Evolutionary conservation across 2,113 vertebrate species (phyloP).

Genomic region (Penelope pileata): DNA sequence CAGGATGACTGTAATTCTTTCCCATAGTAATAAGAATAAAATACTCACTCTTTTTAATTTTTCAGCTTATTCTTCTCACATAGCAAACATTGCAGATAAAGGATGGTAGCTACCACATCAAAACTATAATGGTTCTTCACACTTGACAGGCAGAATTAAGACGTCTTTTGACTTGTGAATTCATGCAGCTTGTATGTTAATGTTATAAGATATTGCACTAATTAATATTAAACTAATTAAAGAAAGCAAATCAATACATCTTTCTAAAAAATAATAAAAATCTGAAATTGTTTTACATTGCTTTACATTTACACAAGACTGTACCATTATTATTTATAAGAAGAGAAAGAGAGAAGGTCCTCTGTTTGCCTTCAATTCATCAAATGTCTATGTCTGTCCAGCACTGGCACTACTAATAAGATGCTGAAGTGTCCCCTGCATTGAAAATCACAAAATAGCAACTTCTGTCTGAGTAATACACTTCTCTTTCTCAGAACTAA

Average conservation of each 20-base stretch:
- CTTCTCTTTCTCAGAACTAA: not conserved
- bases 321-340: not conserved
- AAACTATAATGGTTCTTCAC: not conserved
- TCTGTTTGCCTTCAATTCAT: not conserved
- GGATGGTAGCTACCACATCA: not conserved
- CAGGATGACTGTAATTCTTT: not conserved
- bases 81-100: not conserved
- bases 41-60: rapidly evolving
- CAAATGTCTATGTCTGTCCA: not conserved
- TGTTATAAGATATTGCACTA: not conserved
- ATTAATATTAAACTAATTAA: not conserved
- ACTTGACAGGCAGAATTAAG: not conserved
- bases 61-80: not conserved
- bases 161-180: not conserved
- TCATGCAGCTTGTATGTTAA: not conserved
- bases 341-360: not conserved
- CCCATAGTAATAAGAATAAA: not conserved
- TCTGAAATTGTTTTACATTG: not conserved
- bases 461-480: not conserved
- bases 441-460: not conserved
- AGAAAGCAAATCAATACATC: not conserved
- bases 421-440: not conserved
- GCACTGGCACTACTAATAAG: not conserved
- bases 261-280: not conserved
- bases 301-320: not conserved